Evolutionary conservation across 37 sponge, comb jelly and placozoan genomes (phyloP).

Genomic region (Beroe forskalii): DNA sequence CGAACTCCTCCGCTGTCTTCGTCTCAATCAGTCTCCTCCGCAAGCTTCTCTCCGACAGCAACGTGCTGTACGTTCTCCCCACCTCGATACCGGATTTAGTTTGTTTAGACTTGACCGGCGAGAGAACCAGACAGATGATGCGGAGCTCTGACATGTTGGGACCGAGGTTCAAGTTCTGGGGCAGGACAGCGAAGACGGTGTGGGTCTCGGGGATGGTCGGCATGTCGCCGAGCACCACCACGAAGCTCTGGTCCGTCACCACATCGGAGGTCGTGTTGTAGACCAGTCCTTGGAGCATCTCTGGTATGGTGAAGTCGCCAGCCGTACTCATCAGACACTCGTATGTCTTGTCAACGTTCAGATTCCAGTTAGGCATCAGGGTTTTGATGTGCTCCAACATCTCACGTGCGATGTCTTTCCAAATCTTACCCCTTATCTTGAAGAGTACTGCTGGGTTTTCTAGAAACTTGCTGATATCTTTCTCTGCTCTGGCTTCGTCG

Average conservation of each 20-base stretch:
- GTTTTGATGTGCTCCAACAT: constrained; percentile 13
- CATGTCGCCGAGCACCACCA: neutral
- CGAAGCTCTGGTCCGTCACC: neutral
- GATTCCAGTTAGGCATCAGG: neutral
- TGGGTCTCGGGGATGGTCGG: constrained; percentile 9
- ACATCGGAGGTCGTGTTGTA: neutral
- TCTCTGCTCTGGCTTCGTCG: constrained; percentile 11
- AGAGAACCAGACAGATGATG: constrained; percentile 16
- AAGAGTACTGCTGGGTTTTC: constrained; percentile 10
- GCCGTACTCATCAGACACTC: neutral
- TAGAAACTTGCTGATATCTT: constrained; percentile 37
- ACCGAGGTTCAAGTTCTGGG: neutral
- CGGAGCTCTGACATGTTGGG: neutral
- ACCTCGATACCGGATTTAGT: constrained; percentile 41
- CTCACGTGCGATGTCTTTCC: constrained; percentile 4
- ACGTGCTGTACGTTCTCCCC: constrained; percentile 17
- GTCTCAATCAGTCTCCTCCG: neutral
- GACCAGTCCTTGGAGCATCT: constrained; percentile 9
- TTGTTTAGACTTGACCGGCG: constrained; percentile 8
- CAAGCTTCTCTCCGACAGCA: neutral
- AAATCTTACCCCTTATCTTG: neutral
- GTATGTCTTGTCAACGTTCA: constrained; percentile 7
- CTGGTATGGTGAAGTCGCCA: neutral
- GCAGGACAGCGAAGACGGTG: neutral
- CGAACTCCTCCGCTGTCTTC: constrained; percentile 15